Evolutionary conservation across 2,113 vertebrate species (phyloP).

Genomic region (Blennius ocellaris): DNA sequence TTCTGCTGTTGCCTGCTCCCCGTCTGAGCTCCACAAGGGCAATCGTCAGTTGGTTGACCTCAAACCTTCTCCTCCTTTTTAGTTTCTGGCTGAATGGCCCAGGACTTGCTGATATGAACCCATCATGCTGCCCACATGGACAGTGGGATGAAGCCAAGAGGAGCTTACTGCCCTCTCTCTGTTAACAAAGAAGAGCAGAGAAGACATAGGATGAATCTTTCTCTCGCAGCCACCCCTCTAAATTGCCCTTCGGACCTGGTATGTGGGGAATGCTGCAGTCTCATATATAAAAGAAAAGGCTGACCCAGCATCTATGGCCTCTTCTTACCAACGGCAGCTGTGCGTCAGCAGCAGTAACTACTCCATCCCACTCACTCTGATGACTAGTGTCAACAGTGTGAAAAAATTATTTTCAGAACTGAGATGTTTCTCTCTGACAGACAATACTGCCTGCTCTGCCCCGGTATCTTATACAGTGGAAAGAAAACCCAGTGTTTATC

Average conservation of each 20-base stretch:
- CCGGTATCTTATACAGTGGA: neutral
- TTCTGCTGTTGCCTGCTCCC: conserved; percentile 27
- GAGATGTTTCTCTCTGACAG: conserved; percentile 27
- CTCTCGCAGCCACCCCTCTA: conserved; percentile 31
- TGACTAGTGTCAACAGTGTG: conserved; percentile 49
- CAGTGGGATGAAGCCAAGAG: conserved; percentile 44
- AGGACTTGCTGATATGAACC: conserved; percentile 57
- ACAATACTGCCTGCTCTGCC: neutral
- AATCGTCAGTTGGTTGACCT: conserved; percentile 46
- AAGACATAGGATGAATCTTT: conserved; percentile 58
- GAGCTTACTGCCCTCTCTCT: conserved; percentile 52
- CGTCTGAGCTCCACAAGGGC: conserved; percentile 28
- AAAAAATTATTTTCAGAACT: conserved; percentile 44
- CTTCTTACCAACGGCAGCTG: conserved; percentile 43
- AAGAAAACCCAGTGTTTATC: neutral
- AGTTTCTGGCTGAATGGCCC: conserved; percentile 46
- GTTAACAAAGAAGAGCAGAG: conserved; percentile 56
- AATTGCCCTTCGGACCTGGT: conserved; percentile 37
- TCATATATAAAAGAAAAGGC: conserved; percentile 56
- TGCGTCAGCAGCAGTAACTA: conserved; percentile 55
- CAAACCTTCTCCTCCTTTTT: conserved; percentile 42
- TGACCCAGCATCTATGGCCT: conserved; percentile 55
- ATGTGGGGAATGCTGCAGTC: conserved; percentile 47
- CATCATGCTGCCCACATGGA: conserved; percentile 56
- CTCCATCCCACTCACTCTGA: conserved; percentile 54